These are phyloP conservation scores for Agrenia bidenticulata DNA, from an alignment of 2,888 invertebrate genomes.

Conservation along the genomic window DNA sequence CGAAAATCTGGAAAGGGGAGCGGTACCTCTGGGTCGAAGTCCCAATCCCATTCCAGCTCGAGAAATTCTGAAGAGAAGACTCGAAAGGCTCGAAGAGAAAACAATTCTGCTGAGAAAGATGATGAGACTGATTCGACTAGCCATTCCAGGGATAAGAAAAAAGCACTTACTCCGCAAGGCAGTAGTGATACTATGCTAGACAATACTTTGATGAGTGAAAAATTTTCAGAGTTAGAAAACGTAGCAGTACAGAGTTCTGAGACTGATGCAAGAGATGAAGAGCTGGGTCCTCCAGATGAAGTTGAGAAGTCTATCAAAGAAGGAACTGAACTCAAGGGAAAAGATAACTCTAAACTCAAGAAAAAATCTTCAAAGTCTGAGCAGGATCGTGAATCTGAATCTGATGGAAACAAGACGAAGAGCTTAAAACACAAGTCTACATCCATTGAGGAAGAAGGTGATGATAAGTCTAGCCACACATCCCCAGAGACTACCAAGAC, in stretches of 20 bases:
- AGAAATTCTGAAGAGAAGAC: constrained; percentile 60
- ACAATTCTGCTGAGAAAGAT: constrained; percentile 20
- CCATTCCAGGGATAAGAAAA: constrained; percentile 7
- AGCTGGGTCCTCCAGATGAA: constrained; percentile 24
- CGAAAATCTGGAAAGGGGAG: constrained; percentile 31
- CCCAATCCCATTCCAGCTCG: constrained; percentile 18
- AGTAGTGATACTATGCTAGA: constrained; percentile 40
- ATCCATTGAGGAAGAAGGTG: no score
- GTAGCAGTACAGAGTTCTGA: constrained; percentile 39
- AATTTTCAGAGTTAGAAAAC: constrained; percentile 41
- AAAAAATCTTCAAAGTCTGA: constrained; percentile 19
- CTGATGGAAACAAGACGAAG: no score
- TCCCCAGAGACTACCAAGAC: neutral
- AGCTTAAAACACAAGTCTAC: no score
- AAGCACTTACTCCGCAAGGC: constrained; percentile 20
- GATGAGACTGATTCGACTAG: constrained; percentile 10
- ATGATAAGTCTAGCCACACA: neutral
- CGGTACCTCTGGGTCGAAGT: constrained; percentile 12
- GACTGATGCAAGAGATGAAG: constrained; percentile 38
- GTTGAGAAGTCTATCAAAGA: constrained; percentile 21
- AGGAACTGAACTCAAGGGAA: constrained; percentile 26
- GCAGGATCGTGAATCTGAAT: constrained; percentile 1
- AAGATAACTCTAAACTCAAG: neutral
- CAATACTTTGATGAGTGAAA: constrained; percentile 39
- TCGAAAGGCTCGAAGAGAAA: constrained; percentile 57